These are phyloP conservation scores for Apomyelois bistriatella DNA, from an alignment of 2,888 invertebrate genomes.

Conservation along the genomic window DNA sequence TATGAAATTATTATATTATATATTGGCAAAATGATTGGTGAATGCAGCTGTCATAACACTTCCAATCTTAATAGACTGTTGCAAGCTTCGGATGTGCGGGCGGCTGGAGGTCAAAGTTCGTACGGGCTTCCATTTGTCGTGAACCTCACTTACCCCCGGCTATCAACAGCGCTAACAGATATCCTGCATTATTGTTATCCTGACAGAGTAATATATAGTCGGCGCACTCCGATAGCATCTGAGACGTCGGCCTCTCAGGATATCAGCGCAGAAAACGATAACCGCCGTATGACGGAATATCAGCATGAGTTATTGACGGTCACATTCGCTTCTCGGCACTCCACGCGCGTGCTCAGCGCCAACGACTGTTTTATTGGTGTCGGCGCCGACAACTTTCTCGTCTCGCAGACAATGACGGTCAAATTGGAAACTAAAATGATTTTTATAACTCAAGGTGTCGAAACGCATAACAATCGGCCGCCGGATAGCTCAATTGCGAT, in stretches of 20 bases:
- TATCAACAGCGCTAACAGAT: slow-evolving; percentile 55
- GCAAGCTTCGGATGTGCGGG: slow-evolving; percentile 20
- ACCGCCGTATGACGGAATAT: slow-evolving; percentile 46
- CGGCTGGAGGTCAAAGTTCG: slow-evolving; percentile 50
- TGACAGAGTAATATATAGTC: slow-evolving; percentile 68
- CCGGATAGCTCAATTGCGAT: slow-evolving; percentile 53
- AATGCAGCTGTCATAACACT: slow-evolving; percentile 34
- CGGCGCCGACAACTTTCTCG: slow-evolving; percentile 77
- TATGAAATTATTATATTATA: no score
- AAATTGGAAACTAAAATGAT: slow-evolving; percentile 73
- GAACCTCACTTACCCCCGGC: slow-evolving; percentile 34
- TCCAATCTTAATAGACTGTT: slow-evolving; percentile 41
- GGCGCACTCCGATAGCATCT: slow-evolving; percentile 54
- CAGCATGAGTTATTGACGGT: slow-evolving; percentile 50
- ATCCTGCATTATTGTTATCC: slow-evolving; percentile 64
- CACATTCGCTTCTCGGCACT: slow-evolving; percentile 31
- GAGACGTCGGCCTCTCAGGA: slow-evolving; percentile 41
- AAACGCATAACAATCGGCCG: slow-evolving; percentile 43
- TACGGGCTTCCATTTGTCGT: slow-evolving; percentile 59
- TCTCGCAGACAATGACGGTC: slow-evolving; percentile 72
- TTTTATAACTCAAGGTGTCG: slow-evolving; percentile 57
- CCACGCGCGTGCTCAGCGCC: slow-evolving; percentile 52
- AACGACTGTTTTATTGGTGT: slow-evolving; percentile 70
- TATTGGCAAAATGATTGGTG: slow-evolving; percentile 40
- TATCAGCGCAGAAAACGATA: slow-evolving; percentile 55